Evolutionary conservation across 92 coral and sea anemone genomes (phyloP).

Genomic region (Heliopora coerulea): DNA sequence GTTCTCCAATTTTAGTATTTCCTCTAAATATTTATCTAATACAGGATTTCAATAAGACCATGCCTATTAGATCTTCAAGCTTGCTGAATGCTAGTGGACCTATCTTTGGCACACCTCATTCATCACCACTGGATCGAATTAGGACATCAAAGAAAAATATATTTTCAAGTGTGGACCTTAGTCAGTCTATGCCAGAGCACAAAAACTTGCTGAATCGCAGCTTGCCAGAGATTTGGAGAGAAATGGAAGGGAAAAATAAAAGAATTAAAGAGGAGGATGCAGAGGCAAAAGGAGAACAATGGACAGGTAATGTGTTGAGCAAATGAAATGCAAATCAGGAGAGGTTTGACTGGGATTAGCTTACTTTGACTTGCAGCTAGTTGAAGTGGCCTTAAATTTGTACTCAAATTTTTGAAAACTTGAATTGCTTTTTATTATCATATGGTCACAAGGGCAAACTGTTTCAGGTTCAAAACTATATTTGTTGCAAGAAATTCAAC

Average conservation of each 20-base stretch:
- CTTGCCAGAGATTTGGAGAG: slow-evolving; percentile 37
- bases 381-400: no score
- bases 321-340: no score
- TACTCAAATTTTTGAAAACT: no score
- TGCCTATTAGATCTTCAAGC: slow-evolving; percentile 17
- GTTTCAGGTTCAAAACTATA: no score
- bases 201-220: slow-evolving; percentile 19
- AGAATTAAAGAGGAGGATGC: slow-evolving; percentile 14
- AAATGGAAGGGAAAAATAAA: slow-evolving; percentile 3
- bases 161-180: slow-evolving; percentile 65
- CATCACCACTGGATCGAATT: slow-evolving; percentile 89
- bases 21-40: background rate
- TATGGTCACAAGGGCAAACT: no score
- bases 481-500: no score
- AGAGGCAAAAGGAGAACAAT: slow-evolving; percentile 15
- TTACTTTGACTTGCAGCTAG: no score
- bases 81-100: slow-evolving; percentile 33
- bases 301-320: slow-evolving; percentile 24
- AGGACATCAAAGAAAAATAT: slow-evolving; percentile 62
- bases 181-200: slow-evolving; percentile 65
- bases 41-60: slow-evolving; percentile 20
- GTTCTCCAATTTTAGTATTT: no score
- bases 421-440: no score
- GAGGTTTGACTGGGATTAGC: no score
- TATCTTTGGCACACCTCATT: slow-evolving; percentile 79